These are phyloP conservation scores for Nineta flava DNA, from an alignment of 2,888 invertebrate species.

Conservation along the genomic window DNA sequence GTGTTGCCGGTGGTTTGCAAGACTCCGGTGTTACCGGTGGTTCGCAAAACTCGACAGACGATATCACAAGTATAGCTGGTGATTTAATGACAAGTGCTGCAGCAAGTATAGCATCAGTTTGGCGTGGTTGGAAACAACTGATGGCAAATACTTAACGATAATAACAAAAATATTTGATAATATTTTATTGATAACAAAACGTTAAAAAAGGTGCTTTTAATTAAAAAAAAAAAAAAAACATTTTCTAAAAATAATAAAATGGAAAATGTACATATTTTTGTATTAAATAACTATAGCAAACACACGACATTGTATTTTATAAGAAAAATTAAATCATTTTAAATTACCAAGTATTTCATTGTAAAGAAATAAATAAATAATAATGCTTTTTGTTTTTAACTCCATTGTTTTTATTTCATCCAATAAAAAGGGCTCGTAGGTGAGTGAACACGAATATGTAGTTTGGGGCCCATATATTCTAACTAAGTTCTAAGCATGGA, in stretches of 20 bases:
- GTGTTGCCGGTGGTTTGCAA: too few species aligned
- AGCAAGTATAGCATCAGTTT: constrained; percentile 65
- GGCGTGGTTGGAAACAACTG: constrained; percentile 54
- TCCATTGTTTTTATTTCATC: too few species aligned
- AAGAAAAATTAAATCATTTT: neutral
- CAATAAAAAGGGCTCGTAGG: too few species aligned
- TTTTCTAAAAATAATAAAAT: neutral
- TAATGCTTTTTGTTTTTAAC: too few species aligned
- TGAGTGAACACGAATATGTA: too few species aligned
- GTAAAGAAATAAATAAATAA: too few species aligned
- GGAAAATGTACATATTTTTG: neutral
- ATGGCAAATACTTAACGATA: too few species aligned
- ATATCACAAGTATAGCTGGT: constrained; percentile 41
- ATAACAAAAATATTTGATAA: neutral
- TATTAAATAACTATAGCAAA: neutral
- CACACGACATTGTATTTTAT: neutral
- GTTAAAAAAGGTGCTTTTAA: neutral
- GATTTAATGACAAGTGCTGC: constrained; percentile 69
- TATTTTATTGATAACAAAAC: neutral
- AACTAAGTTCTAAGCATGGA: too few species aligned
- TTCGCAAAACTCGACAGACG: constrained; percentile 26
- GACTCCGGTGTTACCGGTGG: too few species aligned
- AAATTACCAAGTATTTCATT: neutral
- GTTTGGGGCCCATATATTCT: too few species aligned
- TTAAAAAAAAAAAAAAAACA: neutral